Conservation (phyloP, 2,797 vertebrate genomes). For the Hypotaenidia okinawae region DNA sequence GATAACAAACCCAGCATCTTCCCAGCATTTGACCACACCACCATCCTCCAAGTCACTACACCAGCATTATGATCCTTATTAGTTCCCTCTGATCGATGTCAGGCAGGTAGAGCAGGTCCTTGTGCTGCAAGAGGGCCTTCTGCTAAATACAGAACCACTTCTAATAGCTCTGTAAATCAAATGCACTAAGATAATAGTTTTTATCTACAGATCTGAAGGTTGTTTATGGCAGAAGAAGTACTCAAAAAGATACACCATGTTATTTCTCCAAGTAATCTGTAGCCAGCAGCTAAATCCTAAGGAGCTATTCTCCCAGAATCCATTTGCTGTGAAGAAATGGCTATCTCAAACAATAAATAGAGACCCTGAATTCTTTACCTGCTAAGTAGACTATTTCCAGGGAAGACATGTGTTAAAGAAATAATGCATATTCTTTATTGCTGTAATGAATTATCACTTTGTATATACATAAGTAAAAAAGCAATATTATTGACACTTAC, state of each 20-base stretch:
- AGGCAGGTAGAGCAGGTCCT: not conserved
- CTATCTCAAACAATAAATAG: not conserved
- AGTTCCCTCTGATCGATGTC: not conserved
- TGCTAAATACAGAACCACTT: constrained; percentile 2
- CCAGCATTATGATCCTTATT: not conserved
- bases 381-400: not conserved
- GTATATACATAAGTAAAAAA: not conserved
- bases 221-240: constrained; percentile 32
- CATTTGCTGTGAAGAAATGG: constrained; percentile 44
- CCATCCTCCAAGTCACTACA: rapidly evolving
- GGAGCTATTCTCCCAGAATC: constrained; percentile 43
- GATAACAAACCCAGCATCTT: not conserved
- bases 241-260: constrained; percentile 3
- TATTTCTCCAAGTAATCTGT: constrained; percentile 18
- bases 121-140: not conserved
- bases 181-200: constrained; percentile 39
- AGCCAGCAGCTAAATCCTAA: constrained; percentile 30
- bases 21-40: not conserved
- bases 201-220: constrained; percentile 23
- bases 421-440: not conserved
- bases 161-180: constrained; percentile 58
- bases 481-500: not conserved
- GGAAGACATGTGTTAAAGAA: not conserved
- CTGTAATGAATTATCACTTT: not conserved
- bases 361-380: not conserved